phyloP scores from a whole-genome alignment of 2,797 vertebrate genomes.

The Periophthalmus magnuspinnatus region DNA sequence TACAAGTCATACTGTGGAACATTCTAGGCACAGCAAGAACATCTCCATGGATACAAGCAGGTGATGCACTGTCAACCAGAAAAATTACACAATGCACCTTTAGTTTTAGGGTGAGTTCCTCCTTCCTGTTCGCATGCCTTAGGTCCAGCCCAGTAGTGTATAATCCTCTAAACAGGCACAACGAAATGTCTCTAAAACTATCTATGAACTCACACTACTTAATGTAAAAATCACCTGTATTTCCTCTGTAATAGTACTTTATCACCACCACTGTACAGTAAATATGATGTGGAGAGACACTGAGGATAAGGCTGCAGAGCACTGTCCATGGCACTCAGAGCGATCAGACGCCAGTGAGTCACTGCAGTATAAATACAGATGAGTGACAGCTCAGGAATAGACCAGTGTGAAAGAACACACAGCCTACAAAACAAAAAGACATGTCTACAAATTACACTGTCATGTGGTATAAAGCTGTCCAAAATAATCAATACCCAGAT shows the following conservation, averaged over 20 bases:
- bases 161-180: slow-evolving; percentile 44
- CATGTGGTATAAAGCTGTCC: background rate
- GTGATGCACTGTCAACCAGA: no score
- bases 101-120: slow-evolving; percentile 48
- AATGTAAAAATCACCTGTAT: slow-evolving; percentile 33
- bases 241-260: slow-evolving; percentile 12
- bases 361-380: slow-evolving; percentile 45
- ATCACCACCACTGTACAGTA: slow-evolving; percentile 53
- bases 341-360: slow-evolving; percentile 36
- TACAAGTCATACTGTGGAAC: background rate
- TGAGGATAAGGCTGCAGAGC: slow-evolving; percentile 54
- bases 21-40: background rate
- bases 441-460: background rate
- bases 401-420: slow-evolving; percentile 17
- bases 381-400: slow-evolving; percentile 30
- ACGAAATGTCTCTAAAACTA: slow-evolving; percentile 52
- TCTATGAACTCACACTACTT: slow-evolving; percentile 31
- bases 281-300: slow-evolving; percentile 45
- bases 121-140: slow-evolving; percentile 54
- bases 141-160: slow-evolving; percentile 66
- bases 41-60: no score
- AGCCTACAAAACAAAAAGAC: slow-evolving; percentile 9
- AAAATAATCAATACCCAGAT: background rate
- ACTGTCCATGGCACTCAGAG: slow-evolving; percentile 26
- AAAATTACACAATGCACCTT: background rate